Evolutionary conservation across 2,797 vertebrate species (phyloP).

Genomic region (Catamblyrhynchus diadema): DNA sequence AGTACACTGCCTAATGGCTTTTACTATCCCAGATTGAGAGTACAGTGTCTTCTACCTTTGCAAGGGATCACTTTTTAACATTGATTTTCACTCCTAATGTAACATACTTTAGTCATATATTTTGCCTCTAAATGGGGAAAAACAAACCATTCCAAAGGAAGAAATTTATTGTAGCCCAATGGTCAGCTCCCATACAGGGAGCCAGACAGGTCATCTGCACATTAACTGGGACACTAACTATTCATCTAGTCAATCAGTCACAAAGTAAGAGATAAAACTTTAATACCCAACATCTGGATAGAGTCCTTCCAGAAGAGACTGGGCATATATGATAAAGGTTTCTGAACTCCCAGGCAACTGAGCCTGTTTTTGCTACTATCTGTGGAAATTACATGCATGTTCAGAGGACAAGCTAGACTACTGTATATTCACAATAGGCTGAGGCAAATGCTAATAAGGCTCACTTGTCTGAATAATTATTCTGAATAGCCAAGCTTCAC

Average conservation of each 20-base stretch:
- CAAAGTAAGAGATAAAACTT: background rate
- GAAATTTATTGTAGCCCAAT: background rate
- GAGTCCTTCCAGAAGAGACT: background rate
- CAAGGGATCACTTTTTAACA: background rate
- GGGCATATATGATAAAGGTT: background rate
- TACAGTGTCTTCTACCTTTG: background rate
- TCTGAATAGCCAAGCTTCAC: background rate
- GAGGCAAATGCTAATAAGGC: constrained; percentile 55
- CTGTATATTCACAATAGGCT: constrained; percentile 9
- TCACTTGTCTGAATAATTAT: constrained; percentile 33
- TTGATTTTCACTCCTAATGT: background rate
- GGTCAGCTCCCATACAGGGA: background rate
- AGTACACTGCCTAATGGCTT: background rate
- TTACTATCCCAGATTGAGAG: background rate
- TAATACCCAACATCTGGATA: background rate
- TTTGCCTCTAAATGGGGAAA: background rate
- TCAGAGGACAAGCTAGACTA: constrained; percentile 16
- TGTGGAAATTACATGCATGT: constrained; percentile 32
- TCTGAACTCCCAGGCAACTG: constrained; percentile 3
- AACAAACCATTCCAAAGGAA: background rate
- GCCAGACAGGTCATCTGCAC: background rate
- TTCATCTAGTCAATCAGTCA: background rate
- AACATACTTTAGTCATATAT: background rate
- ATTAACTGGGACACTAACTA: background rate
- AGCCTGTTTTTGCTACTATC: background rate